Conservation (phyloP, 2,888 invertebrate species). For the Lasioglossum lativentre region DNA sequence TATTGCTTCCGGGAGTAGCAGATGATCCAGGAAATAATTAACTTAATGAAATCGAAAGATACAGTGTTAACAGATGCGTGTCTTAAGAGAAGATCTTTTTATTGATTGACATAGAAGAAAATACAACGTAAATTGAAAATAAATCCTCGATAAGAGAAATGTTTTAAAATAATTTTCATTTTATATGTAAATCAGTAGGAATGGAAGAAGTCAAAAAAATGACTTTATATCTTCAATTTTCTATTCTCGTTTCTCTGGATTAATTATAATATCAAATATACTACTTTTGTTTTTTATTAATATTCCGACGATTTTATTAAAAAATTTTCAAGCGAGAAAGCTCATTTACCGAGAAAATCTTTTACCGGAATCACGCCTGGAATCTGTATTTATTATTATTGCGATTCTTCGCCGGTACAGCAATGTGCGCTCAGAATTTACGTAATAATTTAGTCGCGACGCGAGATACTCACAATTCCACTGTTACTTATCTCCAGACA, state of each 20-base stretch:
- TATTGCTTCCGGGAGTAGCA: too few species aligned
- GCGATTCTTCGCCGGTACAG: too few species aligned
- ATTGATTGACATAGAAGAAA: too few species aligned
- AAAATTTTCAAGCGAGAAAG: background rate
- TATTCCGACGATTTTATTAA: background rate
- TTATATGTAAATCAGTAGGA: too few species aligned
- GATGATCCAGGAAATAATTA: too few species aligned
- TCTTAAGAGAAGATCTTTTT: too few species aligned
- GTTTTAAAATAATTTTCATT: too few species aligned
- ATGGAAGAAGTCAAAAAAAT: too few species aligned
- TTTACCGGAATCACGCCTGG: background rate
- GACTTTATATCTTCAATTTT: background rate
- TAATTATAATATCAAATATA: background rate
- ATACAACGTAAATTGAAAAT: too few species aligned
- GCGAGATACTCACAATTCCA: constrained; percentile 25
- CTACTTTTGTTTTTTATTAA: background rate
- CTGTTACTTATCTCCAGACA: constrained; percentile 44
- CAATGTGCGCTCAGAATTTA: background rate
- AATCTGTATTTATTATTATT: background rate
- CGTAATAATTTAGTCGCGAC: constrained; percentile 38
- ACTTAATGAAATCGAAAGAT: too few species aligned
- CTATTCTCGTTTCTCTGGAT: background rate
- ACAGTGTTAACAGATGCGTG: too few species aligned
- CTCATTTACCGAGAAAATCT: background rate
- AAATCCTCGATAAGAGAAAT: too few species aligned